These are phyloP conservation scores for Sandelia bainsii DNA, from an alignment of 2,797 vertebrate species.

Conservation along the genomic window DNA sequence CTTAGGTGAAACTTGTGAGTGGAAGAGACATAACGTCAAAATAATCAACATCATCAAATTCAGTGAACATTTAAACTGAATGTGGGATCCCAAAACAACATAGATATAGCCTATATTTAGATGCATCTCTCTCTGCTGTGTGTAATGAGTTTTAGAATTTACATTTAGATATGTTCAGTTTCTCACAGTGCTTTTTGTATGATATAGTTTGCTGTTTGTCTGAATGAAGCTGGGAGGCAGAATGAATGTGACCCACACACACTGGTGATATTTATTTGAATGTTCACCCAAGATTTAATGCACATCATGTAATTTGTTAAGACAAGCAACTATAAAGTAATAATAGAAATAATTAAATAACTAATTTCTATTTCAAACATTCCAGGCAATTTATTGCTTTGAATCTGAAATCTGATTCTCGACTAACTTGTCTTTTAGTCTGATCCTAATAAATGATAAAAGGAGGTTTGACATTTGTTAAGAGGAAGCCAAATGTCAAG, in stretches of 20 bases:
- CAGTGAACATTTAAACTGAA: too few relatives aligned
- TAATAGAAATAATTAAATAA: background rate
- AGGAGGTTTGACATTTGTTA: background rate
- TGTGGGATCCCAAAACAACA: too few relatives aligned
- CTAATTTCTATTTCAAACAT: background rate
- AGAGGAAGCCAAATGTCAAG: slow-evolving; percentile 5
- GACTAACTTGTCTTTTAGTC: background rate
- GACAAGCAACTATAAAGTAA: background rate
- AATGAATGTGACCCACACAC: background rate
- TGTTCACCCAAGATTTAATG: background rate
- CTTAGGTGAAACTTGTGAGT: background rate
- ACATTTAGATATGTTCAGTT: background rate
- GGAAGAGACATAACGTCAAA: background rate
- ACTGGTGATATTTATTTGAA: slow-evolving; percentile 5
- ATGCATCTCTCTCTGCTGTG: background rate
- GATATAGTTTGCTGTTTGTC: background rate
- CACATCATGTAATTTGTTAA: background rate
- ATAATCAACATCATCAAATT: background rate
- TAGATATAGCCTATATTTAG: background rate
- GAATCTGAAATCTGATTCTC: slow-evolving; percentile 6
- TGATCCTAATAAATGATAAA: background rate
- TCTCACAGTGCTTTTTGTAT: background rate
- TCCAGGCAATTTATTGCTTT: background rate
- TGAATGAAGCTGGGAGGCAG: background rate
- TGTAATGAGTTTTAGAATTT: background rate